A percentile compares a stretch with the other conserved stretches of the same genome.
These are phyloP conservation scores for Panthera tigris DNA, from an alignment of 2,113 vertebrate species.

Conservation along the genomic window DNA sequence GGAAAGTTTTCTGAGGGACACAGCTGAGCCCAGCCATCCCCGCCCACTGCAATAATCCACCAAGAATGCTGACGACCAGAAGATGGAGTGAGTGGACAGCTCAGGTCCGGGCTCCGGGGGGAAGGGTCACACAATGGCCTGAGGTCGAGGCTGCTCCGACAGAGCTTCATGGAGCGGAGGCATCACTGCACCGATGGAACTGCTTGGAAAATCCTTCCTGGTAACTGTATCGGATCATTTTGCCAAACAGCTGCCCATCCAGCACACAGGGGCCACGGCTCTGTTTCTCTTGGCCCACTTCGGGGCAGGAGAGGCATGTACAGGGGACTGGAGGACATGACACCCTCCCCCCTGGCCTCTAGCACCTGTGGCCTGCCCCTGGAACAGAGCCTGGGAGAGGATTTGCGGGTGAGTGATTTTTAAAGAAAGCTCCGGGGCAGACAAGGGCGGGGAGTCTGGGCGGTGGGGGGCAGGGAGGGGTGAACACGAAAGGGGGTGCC, in stretches of 20 bases:
- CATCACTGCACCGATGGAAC: background rate
- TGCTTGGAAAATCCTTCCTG: background rate
- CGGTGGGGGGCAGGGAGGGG: background rate
- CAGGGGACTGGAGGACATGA: background rate
- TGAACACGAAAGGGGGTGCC: background rate
- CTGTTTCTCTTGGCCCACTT: background rate
- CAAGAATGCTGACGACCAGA: background rate
- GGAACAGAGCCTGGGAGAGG: background rate
- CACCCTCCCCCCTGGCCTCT: background rate
- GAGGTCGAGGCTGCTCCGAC: background rate
- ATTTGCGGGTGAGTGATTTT: background rate
- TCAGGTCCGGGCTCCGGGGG: background rate
- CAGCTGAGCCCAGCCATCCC: background rate
- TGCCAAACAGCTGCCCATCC: background rate
- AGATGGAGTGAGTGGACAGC: background rate
- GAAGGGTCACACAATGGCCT: background rate
- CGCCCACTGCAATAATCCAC: background rate
- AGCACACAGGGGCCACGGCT: background rate
- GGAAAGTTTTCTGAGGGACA: background rate
- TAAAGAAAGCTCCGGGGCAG: background rate
- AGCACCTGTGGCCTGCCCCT: background rate
- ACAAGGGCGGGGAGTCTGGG: background rate
- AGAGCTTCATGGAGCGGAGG: background rate
- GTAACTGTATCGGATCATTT: background rate
- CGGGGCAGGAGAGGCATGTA: too few relatives aligned